Evolutionary conservation across 2,113 vertebrate genomes (phyloP).

Genomic region (Crotalus viridis): DNA sequence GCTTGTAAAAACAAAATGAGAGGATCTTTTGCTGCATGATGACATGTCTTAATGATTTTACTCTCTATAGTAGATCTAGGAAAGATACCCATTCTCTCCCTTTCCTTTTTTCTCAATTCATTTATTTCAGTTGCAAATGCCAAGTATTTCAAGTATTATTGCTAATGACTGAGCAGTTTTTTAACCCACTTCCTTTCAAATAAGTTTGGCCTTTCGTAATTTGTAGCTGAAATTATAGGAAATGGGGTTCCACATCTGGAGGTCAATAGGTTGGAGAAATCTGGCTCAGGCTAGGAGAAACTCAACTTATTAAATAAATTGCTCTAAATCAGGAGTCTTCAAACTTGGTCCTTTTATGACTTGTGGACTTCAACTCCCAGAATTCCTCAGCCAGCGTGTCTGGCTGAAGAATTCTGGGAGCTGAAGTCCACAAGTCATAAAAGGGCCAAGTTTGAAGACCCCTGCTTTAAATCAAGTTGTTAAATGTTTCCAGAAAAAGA

Average conservation of each 20-base stretch:
- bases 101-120: neutral
- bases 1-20: neutral
- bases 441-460: no score
- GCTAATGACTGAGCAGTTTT: neutral
- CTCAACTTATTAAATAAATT: neutral
- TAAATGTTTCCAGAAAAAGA: neutral
- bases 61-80: neutral
- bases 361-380: no score
- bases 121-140: neutral
- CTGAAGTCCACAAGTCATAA: no score
- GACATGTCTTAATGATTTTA: conserved; percentile 19
- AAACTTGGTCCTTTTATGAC: no score
- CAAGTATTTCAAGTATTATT: neutral
- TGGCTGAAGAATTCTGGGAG: no score
- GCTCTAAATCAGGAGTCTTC: neutral
- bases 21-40: neutral
- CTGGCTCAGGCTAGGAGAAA: neutral
- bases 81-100: neutral
- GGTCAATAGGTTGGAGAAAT: neutral
- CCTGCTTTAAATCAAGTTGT: neutral
- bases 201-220: neutral
- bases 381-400: no score
- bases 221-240: neutral
- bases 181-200: neutral
- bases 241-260: neutral